These are phyloP conservation scores for Brachionus asplanchnoidis DNA, from an alignment of 1,140 invertebrate species.

Conservation along the genomic window DNA sequence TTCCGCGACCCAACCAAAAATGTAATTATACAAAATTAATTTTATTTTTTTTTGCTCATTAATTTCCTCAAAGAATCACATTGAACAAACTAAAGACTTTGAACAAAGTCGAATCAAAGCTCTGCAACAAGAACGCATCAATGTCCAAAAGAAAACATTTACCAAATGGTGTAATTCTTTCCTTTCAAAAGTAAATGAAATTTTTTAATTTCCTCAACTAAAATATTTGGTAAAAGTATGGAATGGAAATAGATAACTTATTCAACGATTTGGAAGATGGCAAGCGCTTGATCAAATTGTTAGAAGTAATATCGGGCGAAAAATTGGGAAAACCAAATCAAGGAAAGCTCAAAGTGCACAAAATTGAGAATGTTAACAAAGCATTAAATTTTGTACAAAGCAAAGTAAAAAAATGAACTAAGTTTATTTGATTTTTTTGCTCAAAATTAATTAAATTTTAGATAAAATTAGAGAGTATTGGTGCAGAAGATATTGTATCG, in stretches of 20 bases:
- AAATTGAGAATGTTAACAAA: slow-evolving; percentile 98
- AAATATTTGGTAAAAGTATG: slow-evolving; percentile 38
- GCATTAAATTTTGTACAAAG: slow-evolving; percentile 93
- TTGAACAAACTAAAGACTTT: slow-evolving; percentile 65
- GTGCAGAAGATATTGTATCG: slow-evolving; percentile 97
- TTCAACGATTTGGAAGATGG: slow-evolving; percentile 94
- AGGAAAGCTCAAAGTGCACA: slow-evolving; percentile 93
- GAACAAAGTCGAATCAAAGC: slow-evolving; percentile 91
- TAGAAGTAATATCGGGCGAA: slow-evolving; percentile 98
- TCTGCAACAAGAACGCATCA: slow-evolving; percentile 87
- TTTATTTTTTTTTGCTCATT: not conserved
- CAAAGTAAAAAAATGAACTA: slow-evolving; percentile 65
- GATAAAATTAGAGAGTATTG: slow-evolving; percentile 84
- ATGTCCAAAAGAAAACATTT: slow-evolving; percentile 99
- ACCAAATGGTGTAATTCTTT: slow-evolving; percentile 99
- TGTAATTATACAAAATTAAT: not conserved
- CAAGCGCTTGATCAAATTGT: slow-evolving; percentile 84
- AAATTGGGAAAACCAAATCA: slow-evolving; percentile 91
- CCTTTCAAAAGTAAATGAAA: slow-evolving; percentile 73
- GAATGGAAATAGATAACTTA: slow-evolving; percentile 76
- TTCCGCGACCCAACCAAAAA: not conserved
- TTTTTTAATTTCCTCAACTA: slow-evolving; percentile 44
- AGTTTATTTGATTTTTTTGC: slow-evolving; percentile 22
- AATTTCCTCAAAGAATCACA: not conserved
- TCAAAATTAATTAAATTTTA: slow-evolving; percentile 50